Base-by-base conservation (phyloP, 2,797 vertebrate species). In the Pseudocheirus occidentalis region DNA sequence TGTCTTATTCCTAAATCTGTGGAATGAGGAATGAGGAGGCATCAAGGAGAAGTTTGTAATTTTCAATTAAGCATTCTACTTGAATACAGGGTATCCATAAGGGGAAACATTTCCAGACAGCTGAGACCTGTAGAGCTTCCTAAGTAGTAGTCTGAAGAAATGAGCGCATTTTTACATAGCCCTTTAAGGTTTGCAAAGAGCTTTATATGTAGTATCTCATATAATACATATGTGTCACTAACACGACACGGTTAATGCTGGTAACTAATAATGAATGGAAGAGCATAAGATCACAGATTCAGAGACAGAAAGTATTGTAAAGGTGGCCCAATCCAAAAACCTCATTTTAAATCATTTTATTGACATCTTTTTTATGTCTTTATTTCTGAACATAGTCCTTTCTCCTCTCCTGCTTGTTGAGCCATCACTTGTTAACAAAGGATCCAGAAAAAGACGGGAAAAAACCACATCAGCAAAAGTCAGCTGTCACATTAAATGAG, bases 31-130 rank as follows among this genome's bases (percentile, higher is more conserved):
- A 18, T 40, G 5, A 50, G 87, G 29, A 50, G 56, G 55, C 94
- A 24, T 18, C 52, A 94, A 73, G 87, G 89, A 89, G 93, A 96
- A 95, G 94, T 73, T 66, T 29, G 18, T 81, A 57, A 31, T 89
- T 87, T 96, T 95, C 27, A 94, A 90, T 91, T 31, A 46, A 87
- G 11, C 95, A 90, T 91, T 94, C 0, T 59, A 57, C 92, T 73
- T 90, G 66, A 92, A 91, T 40, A 87, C 16, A 91, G 95, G 87
- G 56, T 93, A 92, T 12, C 31, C 28, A 93, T 57, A 90, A 91
- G 81, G 93, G 92, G 92, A 96, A 96, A 94, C 95, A 91, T 96
- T 96, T 96, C 95, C 94, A 94, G 96, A 95, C 95, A 81, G 14
- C 81, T 12, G 40, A 91, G 92, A 56, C 3, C 92, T 89, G 1